These are phyloP conservation scores for Amaurobius ferox DNA, from an alignment of 2,888 invertebrate genomes.

Conservation along the genomic window DNA sequence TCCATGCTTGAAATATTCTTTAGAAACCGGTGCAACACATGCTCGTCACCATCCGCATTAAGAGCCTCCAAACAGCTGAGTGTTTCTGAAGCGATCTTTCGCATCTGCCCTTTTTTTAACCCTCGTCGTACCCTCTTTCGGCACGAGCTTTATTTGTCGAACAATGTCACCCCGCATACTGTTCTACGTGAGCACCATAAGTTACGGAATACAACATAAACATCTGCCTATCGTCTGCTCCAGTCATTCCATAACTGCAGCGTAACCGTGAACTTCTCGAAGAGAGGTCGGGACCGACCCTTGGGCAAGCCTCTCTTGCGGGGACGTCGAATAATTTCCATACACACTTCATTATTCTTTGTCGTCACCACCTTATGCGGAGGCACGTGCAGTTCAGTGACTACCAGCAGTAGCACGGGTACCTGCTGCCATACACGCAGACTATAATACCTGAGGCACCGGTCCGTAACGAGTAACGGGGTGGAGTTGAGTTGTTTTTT, in stretches of 20 bases:
- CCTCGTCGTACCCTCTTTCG: background rate
- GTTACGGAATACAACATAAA: background rate
- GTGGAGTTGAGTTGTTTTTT: background rate
- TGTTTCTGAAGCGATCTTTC: too few relatives aligned
- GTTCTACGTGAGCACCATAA: background rate
- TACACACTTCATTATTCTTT: background rate
- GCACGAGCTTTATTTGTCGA: background rate
- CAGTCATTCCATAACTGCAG: background rate
- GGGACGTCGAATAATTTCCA: background rate
- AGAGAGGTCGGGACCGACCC: background rate
- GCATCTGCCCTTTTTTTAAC: background rate
- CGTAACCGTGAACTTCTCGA: background rate
- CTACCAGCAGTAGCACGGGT: background rate
- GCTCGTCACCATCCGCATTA: too few relatives aligned
- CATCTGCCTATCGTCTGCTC: background rate
- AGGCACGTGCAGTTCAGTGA: conserved; percentile 1
- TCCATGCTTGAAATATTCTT: too few relatives aligned
- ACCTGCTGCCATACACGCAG: background rate
- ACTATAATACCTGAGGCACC: background rate
- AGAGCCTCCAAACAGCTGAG: too few relatives aligned
- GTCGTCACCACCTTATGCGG: background rate
- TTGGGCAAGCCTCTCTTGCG: background rate
- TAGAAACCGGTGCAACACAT: too few relatives aligned
- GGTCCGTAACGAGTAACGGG: conserved; percentile 10
- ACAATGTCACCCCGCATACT: background rate